Conservation (phyloP, 2,888 invertebrate genomes). For the Morpho achilles region DNA sequence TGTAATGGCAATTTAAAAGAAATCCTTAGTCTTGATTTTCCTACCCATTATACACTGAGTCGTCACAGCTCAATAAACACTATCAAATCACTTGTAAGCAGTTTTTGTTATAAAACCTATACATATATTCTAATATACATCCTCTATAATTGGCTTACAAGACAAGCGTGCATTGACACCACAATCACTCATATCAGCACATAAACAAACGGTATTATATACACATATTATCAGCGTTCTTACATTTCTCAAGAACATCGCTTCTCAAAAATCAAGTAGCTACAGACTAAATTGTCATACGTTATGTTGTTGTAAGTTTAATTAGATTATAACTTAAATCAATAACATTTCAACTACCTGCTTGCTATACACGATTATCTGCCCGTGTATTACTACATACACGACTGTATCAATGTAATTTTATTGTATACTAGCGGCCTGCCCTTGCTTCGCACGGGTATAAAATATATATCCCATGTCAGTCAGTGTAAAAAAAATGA, state of each 20-base stretch:
- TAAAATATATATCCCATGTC: no score
- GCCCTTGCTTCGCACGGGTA: no score
- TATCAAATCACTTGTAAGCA: no score
- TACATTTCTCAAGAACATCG: neutral
- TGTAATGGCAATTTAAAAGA: no score
- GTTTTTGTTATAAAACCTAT: no score
- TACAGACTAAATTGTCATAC: neutral
- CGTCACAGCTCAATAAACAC: no score
- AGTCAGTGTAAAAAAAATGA: no score
- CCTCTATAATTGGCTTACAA: slow-evolving; percentile 1
- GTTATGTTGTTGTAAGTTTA: slow-evolving; percentile 9
- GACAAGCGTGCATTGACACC: slow-evolving; percentile 12
- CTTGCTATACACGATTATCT: no score
- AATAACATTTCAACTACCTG: slow-evolving; percentile 6
- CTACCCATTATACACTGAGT: no score
- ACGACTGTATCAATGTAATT: neutral
- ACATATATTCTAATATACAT: no score
- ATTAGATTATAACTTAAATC: slow-evolving; percentile 23
- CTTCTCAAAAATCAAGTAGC: slow-evolving; percentile 2
- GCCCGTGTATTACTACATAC: slow-evolving; percentile 1
- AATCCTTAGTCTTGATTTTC: no score
- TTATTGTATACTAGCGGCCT: no score
- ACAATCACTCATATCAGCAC: slow-evolving; percentile 10
- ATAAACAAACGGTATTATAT: slow-evolving; percentile 7
- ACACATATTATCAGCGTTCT: slow-evolving; percentile 6